Conservation (phyloP, 2,113 vertebrate species). For the Calidris pygmaea region DNA sequence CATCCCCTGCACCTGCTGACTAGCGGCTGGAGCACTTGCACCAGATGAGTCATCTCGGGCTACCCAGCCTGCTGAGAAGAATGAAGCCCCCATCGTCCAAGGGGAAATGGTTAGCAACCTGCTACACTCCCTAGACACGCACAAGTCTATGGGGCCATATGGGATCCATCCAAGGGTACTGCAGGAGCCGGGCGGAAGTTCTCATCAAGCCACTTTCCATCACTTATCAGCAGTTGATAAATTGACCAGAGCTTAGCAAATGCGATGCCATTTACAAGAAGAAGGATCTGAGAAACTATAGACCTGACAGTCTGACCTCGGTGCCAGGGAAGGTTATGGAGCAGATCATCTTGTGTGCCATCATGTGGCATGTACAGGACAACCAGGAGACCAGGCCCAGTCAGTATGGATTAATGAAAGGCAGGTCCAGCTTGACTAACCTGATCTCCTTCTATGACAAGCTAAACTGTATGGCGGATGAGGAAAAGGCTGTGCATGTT, state of each 20-base stretch:
- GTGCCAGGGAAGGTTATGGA: not conserved
- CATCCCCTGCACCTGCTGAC: accelerated
- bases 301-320: accelerated
- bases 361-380: accelerated
- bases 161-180: not conserved
- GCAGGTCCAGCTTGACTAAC: not conserved
- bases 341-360: not conserved
- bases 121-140: not conserved
- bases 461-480: too few relatives aligned
- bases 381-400: not conserved
- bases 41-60: not conserved
- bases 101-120: not conserved
- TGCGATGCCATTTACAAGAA: not conserved
- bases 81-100: not conserved
- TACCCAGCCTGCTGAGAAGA: accelerated
- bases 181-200: not conserved
- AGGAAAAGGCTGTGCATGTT: not conserved
- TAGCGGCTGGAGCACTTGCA: not conserved
- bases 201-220: not conserved
- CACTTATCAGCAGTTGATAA: not conserved
- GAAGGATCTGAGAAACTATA: not conserved
- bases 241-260: not conserved
- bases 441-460: not conserved
- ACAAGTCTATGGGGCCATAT: not conserved
- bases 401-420: not conserved